A percentile compares a stretch with the other conserved stretches of the same genome.
phyloP scores from a whole-genome alignment of 2,888 invertebrate genomes.

The Morinoia aosen region DNA sequence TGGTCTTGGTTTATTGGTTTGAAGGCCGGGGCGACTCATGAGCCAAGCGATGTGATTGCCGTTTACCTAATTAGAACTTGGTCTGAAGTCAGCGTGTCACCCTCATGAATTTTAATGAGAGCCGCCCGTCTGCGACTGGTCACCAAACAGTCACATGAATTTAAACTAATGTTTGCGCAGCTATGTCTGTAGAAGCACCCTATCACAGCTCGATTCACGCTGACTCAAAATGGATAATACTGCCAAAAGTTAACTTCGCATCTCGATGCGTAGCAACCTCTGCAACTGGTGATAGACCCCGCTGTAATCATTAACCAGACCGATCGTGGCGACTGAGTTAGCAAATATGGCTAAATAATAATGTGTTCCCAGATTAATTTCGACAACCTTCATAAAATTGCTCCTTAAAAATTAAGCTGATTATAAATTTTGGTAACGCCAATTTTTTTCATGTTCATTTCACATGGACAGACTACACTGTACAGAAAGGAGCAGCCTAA shows the following conservation, averaged over 20 bases:
- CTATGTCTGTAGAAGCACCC: not conserved
- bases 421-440: not conserved
- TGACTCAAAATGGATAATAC: not conserved
- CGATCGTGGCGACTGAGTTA: not conserved
- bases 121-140: not conserved
- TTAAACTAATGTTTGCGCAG: not conserved
- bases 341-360: not conserved
- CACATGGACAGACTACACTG: no score
- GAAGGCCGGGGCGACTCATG: not conserved
- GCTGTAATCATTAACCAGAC: not conserved
- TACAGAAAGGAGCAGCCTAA: no score
- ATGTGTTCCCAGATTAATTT: not conserved
- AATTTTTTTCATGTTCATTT: not conserved
- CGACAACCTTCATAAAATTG: not conserved
- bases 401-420: not conserved
- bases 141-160: not conserved
- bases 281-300: not conserved
- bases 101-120: conserved; percentile 12
- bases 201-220: not conserved
- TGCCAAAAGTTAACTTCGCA: not conserved
- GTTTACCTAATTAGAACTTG: not conserved
- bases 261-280: not conserved
- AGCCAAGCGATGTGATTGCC: not conserved
- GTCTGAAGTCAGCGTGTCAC: conserved; percentile 2
- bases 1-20: not conserved